Percentiles rank a stretch among this genome's conserved stretches.
These are phyloP conservation scores for Strix occidentalis DNA, from an alignment of 2,797 vertebrate genomes.

Conservation along the genomic window DNA sequence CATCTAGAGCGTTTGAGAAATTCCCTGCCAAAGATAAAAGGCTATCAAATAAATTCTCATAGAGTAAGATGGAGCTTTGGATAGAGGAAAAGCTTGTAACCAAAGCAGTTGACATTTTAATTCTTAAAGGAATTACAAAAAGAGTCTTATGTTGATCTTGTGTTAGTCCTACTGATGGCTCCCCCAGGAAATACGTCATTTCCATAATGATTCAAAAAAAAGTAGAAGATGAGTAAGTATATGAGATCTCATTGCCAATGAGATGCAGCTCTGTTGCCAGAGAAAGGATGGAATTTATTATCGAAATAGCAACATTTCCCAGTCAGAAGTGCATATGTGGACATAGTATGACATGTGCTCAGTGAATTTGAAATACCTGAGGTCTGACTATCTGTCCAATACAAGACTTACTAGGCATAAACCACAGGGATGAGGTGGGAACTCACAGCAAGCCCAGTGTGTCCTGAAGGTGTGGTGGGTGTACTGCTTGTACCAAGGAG, in stretches of 20 bases:
- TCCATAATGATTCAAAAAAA: not conserved
- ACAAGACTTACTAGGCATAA: not conserved
- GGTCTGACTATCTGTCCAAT: not conserved
- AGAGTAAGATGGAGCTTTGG: not conserved
- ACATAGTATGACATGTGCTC: not conserved
- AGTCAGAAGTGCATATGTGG: not conserved
- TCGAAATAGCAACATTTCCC: not conserved
- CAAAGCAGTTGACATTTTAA: not conserved
- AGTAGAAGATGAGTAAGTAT: not conserved
- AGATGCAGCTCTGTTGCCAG: not conserved
- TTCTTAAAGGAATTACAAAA: not conserved
- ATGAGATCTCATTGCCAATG: not conserved
- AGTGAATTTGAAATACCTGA: not conserved
- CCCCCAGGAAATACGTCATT: not conserved
- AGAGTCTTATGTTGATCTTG: not conserved
- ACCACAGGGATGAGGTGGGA: not conserved
- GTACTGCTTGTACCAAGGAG: not conserved
- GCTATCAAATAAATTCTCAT: not conserved
- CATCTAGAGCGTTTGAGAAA: not conserved
- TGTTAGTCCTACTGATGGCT: not conserved
- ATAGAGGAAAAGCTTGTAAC: not conserved
- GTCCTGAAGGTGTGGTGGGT: rapidly evolving
- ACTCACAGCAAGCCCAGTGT: not conserved
- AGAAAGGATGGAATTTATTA: not conserved
- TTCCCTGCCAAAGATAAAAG: not conserved